A percentile compares a stretch with the other conserved stretches of the same genome.
These are phyloP conservation scores for Grammomys dolichurus DNA, from an alignment of 2,113 vertebrate species.

Conservation along the genomic window DNA sequence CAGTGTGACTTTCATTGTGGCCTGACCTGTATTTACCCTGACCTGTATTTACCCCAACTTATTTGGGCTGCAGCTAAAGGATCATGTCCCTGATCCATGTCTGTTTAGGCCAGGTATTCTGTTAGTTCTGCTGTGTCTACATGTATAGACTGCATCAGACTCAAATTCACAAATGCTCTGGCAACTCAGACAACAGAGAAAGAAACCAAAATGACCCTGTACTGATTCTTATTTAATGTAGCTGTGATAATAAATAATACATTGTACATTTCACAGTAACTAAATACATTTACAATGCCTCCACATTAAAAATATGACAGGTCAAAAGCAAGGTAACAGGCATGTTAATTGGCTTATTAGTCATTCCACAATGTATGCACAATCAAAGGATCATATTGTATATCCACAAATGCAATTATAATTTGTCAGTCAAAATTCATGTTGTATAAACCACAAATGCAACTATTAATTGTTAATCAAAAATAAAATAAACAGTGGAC, in stretches of 20 bases:
- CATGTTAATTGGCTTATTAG: not conserved
- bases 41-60: slow-evolving; percentile 28
- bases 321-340: not conserved
- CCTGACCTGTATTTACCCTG: not conserved
- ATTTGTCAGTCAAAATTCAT: not conserved
- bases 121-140: not conserved
- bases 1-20: not conserved
- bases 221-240: not conserved
- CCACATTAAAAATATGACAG: not conserved
- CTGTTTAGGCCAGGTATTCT: not conserved
- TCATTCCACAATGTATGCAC: not conserved
- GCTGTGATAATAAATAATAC: not conserved
- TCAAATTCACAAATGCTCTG: not conserved
- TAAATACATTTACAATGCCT: not conserved
- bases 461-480: not conserved
- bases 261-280: not conserved
- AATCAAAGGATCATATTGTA: not conserved
- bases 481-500: not conserved
- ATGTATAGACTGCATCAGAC: not conserved
- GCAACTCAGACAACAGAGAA: not conserved
- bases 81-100: not conserved
- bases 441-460: not conserved
- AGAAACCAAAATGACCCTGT: not conserved
- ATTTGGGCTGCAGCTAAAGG: slow-evolving; percentile 27
- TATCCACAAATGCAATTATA: not conserved